Conservation (phyloP, 2,888 invertebrate species). For the Zele albiditarsus region DNA sequence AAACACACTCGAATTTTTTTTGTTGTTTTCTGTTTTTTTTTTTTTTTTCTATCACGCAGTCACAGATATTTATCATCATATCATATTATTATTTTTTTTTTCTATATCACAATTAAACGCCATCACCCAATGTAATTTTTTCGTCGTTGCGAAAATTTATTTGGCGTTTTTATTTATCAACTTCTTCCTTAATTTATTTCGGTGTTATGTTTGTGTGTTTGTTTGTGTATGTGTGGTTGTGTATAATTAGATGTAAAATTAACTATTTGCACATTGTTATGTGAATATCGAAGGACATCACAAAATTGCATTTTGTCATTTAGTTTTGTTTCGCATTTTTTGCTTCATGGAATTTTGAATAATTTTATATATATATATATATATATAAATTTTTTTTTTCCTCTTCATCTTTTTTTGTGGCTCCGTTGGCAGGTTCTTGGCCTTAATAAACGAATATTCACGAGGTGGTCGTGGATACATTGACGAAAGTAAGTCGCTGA, state of each 20-base stretch:
- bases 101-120: constrained; percentile 70
- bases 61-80: constrained; percentile 64
- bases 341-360: constrained; percentile 29
- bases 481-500: constrained; percentile 46
- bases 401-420: constrained; percentile 51
- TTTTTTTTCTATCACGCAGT: constrained; percentile 49
- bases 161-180: not conserved
- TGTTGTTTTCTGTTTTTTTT: constrained; percentile 42
- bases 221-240: not conserved
- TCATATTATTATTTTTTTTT: constrained; percentile 44
- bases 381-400: constrained; percentile 4
- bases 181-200: no score
- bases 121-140: constrained; percentile 17
- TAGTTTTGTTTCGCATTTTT: constrained; percentile 51
- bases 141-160: not conserved
- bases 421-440: constrained; percentile 66
- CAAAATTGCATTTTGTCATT: constrained; percentile 39
- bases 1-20: not conserved
- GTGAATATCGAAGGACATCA: not conserved
- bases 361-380: constrained; percentile 26
- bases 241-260: not conserved
- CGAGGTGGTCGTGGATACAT: constrained; percentile 60
- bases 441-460: constrained; percentile 58
- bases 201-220: not conserved
- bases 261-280: not conserved